Evolutionary conservation across 2,797 vertebrate species (phyloP), one percentile per base, ranked within the genome.

Genomic region (Oreortyx pictus): DNA sequence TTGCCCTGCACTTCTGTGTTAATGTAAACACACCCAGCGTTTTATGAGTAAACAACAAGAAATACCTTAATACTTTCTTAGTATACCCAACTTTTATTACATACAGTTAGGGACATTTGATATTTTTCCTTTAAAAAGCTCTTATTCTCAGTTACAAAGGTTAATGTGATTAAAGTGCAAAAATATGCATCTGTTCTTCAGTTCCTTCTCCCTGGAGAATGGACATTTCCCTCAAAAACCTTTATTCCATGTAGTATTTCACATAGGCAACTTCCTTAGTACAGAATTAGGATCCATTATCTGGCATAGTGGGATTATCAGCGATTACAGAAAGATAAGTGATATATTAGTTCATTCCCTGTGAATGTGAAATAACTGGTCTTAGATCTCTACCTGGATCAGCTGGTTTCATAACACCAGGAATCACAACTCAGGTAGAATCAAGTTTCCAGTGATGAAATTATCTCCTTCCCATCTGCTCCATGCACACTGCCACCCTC

Each of bases 141-240:
- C 15, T 66, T 74, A 13, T 46, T 73, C 43, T 59, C 57, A 41
- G 60, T 70, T 91, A 74, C 65, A 77, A 47, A 60, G 52, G 23
- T 56, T 56, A 73, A 43, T 6, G n/a, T 27, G 29, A 22, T 44
- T 44, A 70, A 76, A 67, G 15, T 10, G 2, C 20, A 9, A 0
- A 19, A 39, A 77, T 31, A 44, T 1, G 13, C 11, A 73, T 10
- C 9, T 24, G n/a, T 13, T 17, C 19, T 44, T n/a, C 29, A 7
- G 9, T 57, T 79, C 52, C 17, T 43, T 37, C 25, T 67, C 19
- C 24, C 4, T 29, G 39, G 52, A 56, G 39, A 66, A 47, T 1
- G 5, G n/a, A 39, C 9, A 37, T n/a, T 8, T 80, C 0, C 0
- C 19, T 64, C 25, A 44, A 66, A 91, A 52, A 47, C 35, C 10